These are phyloP conservation scores for Dallia pectoralis DNA, from an alignment of 2,797 vertebrate species.

Conservation along the genomic window DNA sequence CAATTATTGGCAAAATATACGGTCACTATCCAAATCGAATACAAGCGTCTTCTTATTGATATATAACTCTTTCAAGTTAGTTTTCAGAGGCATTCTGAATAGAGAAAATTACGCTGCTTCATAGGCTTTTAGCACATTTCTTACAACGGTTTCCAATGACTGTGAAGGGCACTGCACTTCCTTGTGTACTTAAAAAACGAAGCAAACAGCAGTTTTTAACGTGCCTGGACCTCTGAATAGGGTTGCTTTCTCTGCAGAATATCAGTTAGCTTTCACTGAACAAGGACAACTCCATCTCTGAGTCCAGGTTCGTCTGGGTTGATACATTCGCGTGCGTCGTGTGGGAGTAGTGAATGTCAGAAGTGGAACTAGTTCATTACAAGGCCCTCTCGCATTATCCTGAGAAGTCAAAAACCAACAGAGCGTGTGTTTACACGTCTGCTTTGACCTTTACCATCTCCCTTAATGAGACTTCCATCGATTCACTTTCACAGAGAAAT, in stretches of 20 bases:
- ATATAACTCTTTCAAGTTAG: no score
- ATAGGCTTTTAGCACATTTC: no score
- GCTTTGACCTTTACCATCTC: constrained; percentile 61
- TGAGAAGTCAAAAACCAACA: constrained; percentile 41
- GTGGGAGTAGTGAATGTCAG: background rate
- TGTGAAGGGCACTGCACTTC: no score
- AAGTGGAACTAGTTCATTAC: background rate
- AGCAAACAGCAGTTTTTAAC: constrained; percentile 49
- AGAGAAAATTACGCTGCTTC: no score
- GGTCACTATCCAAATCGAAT: no score
- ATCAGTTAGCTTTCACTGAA: background rate
- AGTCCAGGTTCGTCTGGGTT: background rate
- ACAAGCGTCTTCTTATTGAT: no score
- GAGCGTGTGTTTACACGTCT: constrained; percentile 42
- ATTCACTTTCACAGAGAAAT: constrained; percentile 58
- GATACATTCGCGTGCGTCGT: background rate
- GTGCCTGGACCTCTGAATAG: constrained; percentile 46
- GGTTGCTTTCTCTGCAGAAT: background rate
- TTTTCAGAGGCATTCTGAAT: no score
- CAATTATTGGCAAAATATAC: no score
- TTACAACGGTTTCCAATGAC: no score
- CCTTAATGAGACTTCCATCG: constrained; percentile 67
- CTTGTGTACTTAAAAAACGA: no score
- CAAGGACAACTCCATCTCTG: background rate
- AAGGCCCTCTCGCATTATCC: constrained; percentile 20